These are phyloP conservation scores for Philopedon plagiatum DNA, from an alignment of 2,888 invertebrate genomes.

Conservation along the genomic window DNA sequence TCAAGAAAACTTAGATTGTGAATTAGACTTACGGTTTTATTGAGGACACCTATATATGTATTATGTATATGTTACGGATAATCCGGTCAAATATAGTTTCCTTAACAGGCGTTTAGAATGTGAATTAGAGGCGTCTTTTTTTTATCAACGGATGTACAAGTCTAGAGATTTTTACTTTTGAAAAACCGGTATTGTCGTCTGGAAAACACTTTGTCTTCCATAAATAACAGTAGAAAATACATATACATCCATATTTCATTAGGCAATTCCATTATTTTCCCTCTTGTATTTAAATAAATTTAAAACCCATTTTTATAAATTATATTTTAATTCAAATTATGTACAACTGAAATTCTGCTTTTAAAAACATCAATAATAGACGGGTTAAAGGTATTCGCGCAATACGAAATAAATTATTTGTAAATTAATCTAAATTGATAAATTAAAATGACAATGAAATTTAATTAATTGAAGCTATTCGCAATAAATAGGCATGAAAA, in stretches of 20 bases:
- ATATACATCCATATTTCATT: not conserved
- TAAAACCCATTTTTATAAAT: not conserved
- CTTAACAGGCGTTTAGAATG: too few relatives aligned
- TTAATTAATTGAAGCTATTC: constrained; percentile 10
- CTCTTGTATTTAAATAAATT: not conserved
- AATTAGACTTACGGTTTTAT: too few relatives aligned
- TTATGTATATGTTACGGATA: too few relatives aligned
- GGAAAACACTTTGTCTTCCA: too few relatives aligned
- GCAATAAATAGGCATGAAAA: not conserved
- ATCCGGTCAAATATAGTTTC: too few relatives aligned
- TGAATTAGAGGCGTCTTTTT: too few relatives aligned
- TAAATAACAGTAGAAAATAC: too few relatives aligned
- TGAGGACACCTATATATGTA: too few relatives aligned
- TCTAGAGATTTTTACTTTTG: too few relatives aligned
- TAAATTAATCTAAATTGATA: constrained; percentile 18
- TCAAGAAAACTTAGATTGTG: too few relatives aligned
- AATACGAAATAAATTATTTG: constrained; percentile 6
- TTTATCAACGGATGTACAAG: too few relatives aligned
- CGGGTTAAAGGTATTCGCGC: not conserved
- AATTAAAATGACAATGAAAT: constrained; percentile 12
- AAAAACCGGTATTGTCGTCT: too few relatives aligned
- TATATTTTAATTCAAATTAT: constrained; percentile 1
- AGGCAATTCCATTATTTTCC: not conserved
- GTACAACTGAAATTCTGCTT: constrained; percentile 3
- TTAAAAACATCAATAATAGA: constrained; percentile 7